Evolutionary conservation across 2,113 vertebrate genomes (phyloP).

Genomic region (Hassar affinis): DNA sequence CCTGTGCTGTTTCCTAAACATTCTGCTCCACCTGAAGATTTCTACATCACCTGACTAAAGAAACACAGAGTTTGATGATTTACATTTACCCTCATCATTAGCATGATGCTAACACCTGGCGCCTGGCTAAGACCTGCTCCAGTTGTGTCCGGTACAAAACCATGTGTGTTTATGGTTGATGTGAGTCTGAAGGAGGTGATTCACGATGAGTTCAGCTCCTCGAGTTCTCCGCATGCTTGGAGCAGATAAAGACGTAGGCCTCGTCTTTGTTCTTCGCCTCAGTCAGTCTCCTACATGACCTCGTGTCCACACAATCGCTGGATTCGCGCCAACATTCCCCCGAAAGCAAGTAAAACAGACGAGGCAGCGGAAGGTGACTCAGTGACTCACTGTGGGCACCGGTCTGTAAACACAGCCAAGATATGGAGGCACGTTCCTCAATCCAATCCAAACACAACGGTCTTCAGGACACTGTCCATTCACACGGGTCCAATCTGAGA

Average conservation of each 20-base stretch:
- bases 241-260: not conserved
- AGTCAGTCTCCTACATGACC: not conserved
- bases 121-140: not conserved
- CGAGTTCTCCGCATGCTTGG: not conserved
- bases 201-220: not conserved
- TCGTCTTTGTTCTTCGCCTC: constrained; percentile 4
- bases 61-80: not conserved
- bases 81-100: not conserved
- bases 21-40: not conserved
- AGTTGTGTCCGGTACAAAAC: not conserved
- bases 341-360: constrained; percentile 63
- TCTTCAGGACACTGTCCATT: not conserved
- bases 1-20: not conserved
- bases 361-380: constrained; percentile 64
- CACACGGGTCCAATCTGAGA: not conserved
- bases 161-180: not conserved
- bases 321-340: constrained; percentile 70
- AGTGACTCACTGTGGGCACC: constrained; percentile 52
- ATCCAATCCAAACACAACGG: constrained; percentile 38
- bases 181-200: not conserved
- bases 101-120: not conserved
- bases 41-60: not conserved
- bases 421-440: constrained; percentile 35
- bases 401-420: constrained; percentile 51
- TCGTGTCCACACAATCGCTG: constrained; percentile 68